Percentiles rank a stretch among this genome's conserved stretches.
Conservation (phyloP, 2,113 vertebrate genomes). For the Silurus asotus region DNA sequence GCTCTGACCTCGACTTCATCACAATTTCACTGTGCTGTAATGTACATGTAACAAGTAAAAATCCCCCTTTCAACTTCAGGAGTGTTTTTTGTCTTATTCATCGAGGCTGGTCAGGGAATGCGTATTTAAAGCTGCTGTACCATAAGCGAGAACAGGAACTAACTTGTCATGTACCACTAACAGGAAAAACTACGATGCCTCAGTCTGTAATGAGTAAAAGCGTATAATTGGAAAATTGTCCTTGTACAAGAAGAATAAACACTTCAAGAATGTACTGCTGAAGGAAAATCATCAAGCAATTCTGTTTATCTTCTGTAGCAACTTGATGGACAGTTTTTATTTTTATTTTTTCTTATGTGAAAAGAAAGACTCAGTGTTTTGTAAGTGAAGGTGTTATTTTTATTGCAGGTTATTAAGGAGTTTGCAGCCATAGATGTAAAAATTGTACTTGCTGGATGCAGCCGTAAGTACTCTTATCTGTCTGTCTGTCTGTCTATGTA, state of each 20-base stretch:
- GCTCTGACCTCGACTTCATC: too few species aligned
- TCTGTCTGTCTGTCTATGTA: too few species aligned
- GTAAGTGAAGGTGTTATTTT: conserved; percentile 3
- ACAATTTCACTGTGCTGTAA: too few species aligned
- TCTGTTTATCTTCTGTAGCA: background rate
- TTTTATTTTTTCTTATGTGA: background rate
- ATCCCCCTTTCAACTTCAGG: background rate
- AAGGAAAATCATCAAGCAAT: background rate
- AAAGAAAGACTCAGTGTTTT: background rate
- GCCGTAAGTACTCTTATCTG: conserved; percentile 69
- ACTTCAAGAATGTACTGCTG: background rate
- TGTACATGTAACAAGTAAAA: too few species aligned
- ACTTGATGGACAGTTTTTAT: background rate
- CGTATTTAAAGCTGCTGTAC: background rate
- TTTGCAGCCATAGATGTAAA: conserved; percentile 80
- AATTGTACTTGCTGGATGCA: conserved; percentile 83
- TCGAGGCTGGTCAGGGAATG: too few species aligned
- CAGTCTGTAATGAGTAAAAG: too few species aligned
- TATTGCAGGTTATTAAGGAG: conserved; percentile 86
- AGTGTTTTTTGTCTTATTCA: too few species aligned
- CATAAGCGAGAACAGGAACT: background rate
- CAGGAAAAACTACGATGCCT: too few species aligned
- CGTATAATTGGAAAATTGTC: too few species aligned
- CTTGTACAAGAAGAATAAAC: too few species aligned
- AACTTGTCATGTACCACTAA: background rate